Evolutionary conservation across 1,140 invertebrate species (phyloP).

Genomic region (Sesamia nonagrioides): DNA sequence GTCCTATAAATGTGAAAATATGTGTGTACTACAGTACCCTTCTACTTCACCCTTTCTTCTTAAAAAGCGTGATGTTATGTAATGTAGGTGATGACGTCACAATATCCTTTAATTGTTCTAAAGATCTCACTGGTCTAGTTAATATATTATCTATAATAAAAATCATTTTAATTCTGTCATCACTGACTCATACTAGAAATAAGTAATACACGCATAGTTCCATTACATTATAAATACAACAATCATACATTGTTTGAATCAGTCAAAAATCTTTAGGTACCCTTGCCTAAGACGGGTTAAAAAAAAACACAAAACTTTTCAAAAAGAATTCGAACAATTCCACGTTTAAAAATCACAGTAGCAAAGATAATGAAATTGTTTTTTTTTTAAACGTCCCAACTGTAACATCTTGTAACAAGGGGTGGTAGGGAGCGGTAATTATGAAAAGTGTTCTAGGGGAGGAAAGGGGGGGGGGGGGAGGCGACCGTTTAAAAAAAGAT

Average conservation of each 20-base stretch:
- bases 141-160: too few species aligned
- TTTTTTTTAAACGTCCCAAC: slow-evolving; percentile 49
- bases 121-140: background rate
- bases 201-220: too few species aligned
- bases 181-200: too few species aligned
- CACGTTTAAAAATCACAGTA: slow-evolving; percentile 40
- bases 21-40: too few species aligned
- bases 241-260: too few species aligned
- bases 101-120: background rate
- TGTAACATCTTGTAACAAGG: slow-evolving; percentile 66
- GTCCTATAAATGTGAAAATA: too few species aligned
- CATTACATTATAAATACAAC: too few species aligned
- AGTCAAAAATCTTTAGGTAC: too few species aligned
- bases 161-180: too few species aligned
- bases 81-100: too few species aligned
- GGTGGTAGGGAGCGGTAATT: slow-evolving; percentile 63
- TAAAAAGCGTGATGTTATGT: too few species aligned
- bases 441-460: slow-evolving; percentile 68
- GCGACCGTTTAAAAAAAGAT: slow-evolving; percentile 75
- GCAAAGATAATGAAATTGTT: slow-evolving; percentile 47
- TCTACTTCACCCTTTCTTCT: too few species aligned
- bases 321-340: background rate
- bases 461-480: slow-evolving; percentile 50
- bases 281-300: background rate
- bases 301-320: slow-evolving; percentile 3